Evolutionary conservation across 2,113 vertebrate genomes (phyloP).

Genomic region (Nymphicus hollandicus): DNA sequence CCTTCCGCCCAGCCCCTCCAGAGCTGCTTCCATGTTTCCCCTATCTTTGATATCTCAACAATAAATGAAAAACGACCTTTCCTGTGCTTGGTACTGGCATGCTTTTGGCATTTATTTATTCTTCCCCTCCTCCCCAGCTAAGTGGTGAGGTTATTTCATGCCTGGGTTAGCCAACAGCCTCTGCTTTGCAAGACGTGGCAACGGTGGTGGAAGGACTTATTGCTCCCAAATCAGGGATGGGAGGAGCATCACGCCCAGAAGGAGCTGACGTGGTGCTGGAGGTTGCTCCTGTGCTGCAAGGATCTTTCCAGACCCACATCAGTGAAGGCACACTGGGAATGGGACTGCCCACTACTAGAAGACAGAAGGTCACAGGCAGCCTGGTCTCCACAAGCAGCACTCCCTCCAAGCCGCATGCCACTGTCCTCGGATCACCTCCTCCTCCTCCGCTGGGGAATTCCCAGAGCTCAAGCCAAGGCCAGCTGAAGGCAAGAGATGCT

Average conservation of each 20-base stretch:
- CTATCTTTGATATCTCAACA: conserved; percentile 23
- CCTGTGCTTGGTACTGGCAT: not conserved
- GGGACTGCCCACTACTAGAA: not conserved
- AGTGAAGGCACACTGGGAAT: fast-evolving
- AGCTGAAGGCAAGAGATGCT: not conserved
- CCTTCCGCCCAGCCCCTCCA: not conserved
- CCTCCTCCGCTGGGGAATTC: not conserved
- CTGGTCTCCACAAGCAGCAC: fast-evolving
- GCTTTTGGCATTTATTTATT: not conserved
- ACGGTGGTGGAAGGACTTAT: fast-evolving
- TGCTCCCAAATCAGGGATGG: not conserved
- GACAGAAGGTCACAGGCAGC: not conserved
- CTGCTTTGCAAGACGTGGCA: not conserved
- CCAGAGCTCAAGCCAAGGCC: not conserved
- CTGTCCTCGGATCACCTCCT: not conserved
- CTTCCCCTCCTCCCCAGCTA: fast-evolving
- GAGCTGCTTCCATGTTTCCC: conserved; percentile 5
- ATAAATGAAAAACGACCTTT: not conserved
- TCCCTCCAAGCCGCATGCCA: fast-evolving
- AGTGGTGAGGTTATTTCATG: not conserved
- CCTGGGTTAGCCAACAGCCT: not conserved
- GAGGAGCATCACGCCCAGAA: not conserved
- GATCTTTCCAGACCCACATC: not conserved
- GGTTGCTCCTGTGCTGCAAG: not conserved
- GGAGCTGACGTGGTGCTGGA: not conserved